Conservation (phyloP, 2,113 vertebrate genomes). For the human region DNA sequence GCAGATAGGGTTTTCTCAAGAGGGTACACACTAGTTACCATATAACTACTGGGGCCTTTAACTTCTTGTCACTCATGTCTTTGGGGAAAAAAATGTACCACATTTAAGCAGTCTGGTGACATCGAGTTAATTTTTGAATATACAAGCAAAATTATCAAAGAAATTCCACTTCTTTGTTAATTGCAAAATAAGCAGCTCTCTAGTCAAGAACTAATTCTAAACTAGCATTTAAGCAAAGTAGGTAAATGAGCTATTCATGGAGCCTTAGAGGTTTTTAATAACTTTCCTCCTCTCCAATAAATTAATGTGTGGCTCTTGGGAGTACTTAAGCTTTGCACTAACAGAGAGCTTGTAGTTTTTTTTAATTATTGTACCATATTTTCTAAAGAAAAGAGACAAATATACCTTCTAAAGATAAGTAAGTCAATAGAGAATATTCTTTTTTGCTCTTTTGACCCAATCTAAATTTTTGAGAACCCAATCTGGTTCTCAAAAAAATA, state of each 20-base stretch:
- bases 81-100: not conserved
- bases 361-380: not conserved
- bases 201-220: conserved; percentile 42
- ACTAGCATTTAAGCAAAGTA: conserved; percentile 19
- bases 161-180: conserved; percentile 1
- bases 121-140: not conserved
- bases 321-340: not conserved
- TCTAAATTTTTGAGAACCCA: no score
- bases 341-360: not conserved
- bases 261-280: conserved; percentile 13
- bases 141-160: conserved; percentile 7
- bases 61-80: not conserved
- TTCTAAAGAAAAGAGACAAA: not conserved
- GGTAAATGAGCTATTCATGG: conserved; percentile 17
- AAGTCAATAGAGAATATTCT: not conserved
- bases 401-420: not conserved
- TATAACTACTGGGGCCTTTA: not conserved
- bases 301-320: not conserved
- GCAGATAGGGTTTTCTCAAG: not conserved
- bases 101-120: not conserved
- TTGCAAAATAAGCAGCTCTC: conserved; percentile 13
- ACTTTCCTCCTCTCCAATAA: conserved; percentile 20
- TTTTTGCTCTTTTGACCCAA: not conserved
- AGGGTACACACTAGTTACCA: not conserved
- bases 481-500: not conserved